phyloP scores from a whole-genome alignment of 2,888 invertebrate species.

The Amblyteles armatorius region DNA sequence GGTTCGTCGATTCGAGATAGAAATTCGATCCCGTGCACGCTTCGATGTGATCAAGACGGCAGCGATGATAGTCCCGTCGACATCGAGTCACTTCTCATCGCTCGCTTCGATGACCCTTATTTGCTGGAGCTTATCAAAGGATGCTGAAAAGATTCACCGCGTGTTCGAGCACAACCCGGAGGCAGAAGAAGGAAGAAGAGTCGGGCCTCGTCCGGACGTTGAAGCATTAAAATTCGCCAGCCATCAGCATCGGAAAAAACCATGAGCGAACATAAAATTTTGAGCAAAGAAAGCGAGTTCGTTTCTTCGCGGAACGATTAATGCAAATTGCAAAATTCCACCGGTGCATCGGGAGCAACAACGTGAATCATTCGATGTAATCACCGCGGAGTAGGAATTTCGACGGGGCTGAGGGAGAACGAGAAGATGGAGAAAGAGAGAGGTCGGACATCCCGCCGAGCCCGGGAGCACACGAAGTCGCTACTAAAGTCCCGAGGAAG shows the following conservation, averaged over 20 bases:
- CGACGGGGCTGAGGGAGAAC: conserved; percentile 28
- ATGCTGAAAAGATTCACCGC: conserved; percentile 7
- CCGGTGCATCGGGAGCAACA: conserved; percentile 46
- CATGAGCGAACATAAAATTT: not conserved
- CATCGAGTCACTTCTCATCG: conserved; percentile 62
- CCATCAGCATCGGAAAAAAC: not conserved
- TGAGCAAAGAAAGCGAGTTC: not conserved
- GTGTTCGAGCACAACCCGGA: not conserved
- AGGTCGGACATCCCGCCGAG: conserved; percentile 6
- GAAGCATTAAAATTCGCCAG: conserved; percentile 13
- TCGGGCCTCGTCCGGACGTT: not conserved
- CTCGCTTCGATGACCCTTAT: conserved; percentile 54
- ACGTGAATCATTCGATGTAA: conserved; percentile 61
- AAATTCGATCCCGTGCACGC: conserved; percentile 51
- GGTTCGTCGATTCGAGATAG: conserved; percentile 40
- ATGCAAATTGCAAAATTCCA: conserved; percentile 64
- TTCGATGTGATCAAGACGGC: conserved; percentile 51
- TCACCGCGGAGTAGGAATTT: conserved; percentile 63
- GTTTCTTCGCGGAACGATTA: conserved; percentile 30
- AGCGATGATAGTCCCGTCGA: conserved; percentile 57
- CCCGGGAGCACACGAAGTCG: conserved; percentile 26
- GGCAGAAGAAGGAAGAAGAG: not conserved
- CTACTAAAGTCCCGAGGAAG: conserved; percentile 42
- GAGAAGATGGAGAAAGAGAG: conserved; percentile 15
- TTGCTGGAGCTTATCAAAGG: conserved; percentile 30